Percentiles rank a stretch among this genome's conserved stretches.
Evolutionary conservation across 2,888 invertebrate genomes (phyloP).

Genomic region (Drosophila mimica): DNA sequence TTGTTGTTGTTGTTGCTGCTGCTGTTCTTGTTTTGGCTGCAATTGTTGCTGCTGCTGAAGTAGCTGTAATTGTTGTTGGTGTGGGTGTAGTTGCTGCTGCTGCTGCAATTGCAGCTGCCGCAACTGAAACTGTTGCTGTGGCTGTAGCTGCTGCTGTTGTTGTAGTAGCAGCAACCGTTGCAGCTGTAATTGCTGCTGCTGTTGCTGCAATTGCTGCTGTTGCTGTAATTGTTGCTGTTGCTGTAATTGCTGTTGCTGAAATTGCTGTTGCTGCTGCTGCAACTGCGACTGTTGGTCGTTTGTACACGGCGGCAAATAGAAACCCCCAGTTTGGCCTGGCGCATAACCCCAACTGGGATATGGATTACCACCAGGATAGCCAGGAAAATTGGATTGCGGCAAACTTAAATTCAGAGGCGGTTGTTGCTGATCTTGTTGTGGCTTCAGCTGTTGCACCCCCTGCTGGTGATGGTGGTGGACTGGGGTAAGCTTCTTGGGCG

Average conservation of each 20-base stretch:
- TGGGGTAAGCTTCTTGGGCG: constrained; percentile 52
- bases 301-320: constrained; percentile 45
- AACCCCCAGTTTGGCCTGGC: constrained; percentile 1
- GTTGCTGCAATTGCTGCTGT: constrained; percentile 17
- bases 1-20: constrained; percentile 51
- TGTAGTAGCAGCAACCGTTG: constrained; percentile 26
- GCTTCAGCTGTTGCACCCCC: constrained; percentile 27
- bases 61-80: constrained; percentile 14
- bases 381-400: constrained; percentile 16
- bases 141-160: constrained; percentile 32
- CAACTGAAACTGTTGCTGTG: constrained; percentile 24
- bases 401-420: constrained; percentile 13
- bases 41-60: constrained; percentile 22
- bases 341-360: constrained; percentile 21
- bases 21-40: constrained; percentile 27
- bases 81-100: constrained; percentile 13
- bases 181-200: constrained; percentile 23
- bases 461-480: constrained; percentile 54
- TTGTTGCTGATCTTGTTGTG: constrained; percentile 25
- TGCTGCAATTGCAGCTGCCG: constrained; percentile 28
- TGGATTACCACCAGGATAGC: constrained; percentile 22
- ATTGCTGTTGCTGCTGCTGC: constrained; percentile 17
- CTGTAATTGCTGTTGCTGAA: constrained; percentile 19
- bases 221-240: constrained; percentile 4
- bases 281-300: constrained; percentile 31